A percentile compares a stretch with the other conserved stretches of the same genome.
Evolutionary conservation across 2,113 vertebrate species (phyloP).

Genomic region (Periophthalmus modestus): DNA sequence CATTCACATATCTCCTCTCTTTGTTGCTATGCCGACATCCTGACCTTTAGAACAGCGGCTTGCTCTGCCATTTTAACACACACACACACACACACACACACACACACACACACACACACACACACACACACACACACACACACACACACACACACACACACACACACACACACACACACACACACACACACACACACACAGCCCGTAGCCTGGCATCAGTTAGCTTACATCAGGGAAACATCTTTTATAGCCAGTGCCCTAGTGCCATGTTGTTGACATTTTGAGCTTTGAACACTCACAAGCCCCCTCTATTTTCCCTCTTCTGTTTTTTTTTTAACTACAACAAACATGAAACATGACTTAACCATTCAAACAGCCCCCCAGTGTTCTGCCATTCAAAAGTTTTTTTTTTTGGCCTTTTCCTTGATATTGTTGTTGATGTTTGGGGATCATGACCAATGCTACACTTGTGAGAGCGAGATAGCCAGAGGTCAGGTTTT

Average conservation of each 20-base stretch:
- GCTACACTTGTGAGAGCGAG: background rate
- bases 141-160: too few relatives aligned
- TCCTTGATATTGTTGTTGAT: background rate
- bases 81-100: constrained; percentile 29
- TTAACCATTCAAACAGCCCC: background rate
- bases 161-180: too few relatives aligned
- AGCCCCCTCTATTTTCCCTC: background rate
- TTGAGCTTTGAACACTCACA: constrained; percentile 34
- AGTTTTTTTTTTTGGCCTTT: background rate
- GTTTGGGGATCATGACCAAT: background rate
- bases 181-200: constrained; percentile 23
- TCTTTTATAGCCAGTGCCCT: constrained; percentile 49
- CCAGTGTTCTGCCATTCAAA: background rate
- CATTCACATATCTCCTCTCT: constrained; percentile 37
- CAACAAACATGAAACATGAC: background rate
- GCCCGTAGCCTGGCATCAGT: constrained; percentile 53
- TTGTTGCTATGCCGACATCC: constrained; percentile 42
- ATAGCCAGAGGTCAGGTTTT: background rate
- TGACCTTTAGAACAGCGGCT: constrained; percentile 67
- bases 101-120: constrained; percentile 9
- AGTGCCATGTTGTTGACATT: constrained; percentile 60
- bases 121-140: too few relatives aligned
- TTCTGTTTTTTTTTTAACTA: background rate
- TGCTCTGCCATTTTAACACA: constrained; percentile 12
- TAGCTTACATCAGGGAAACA: constrained; percentile 51